Evolutionary conservation across 2,888 invertebrate genomes (phyloP).

Genomic region (Rhingia campestris): DNA sequence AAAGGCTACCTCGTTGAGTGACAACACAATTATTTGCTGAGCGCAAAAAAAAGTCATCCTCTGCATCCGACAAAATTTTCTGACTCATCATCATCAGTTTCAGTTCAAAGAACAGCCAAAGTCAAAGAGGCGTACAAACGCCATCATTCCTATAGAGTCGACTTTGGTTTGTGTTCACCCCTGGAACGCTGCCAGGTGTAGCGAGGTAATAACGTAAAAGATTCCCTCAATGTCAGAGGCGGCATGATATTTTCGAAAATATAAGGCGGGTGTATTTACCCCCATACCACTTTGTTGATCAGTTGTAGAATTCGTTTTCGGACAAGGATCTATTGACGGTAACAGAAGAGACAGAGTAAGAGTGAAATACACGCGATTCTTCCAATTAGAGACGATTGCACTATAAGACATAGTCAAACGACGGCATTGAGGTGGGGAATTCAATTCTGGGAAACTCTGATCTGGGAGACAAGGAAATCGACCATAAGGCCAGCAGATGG

Average conservation of each 20-base stretch:
- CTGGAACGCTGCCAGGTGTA: slow-evolving; percentile 17
- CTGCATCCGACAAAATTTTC: background rate
- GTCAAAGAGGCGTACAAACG: background rate
- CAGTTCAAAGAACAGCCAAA: background rate
- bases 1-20: background rate
- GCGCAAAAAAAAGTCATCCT: background rate
- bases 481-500: no score
- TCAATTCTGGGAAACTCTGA: no score
- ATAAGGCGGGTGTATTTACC: no score
- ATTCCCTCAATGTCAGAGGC: slow-evolving; percentile 29
- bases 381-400: no score
- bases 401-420: no score
- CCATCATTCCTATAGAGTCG: background rate
- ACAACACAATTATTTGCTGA: slow-evolving; percentile 3
- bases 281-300: no score
- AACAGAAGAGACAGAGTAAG: no score
- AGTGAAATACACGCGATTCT: no score
- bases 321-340: no score
- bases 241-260: slow-evolving; percentile 1
- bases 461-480: no score
- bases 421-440: no score
- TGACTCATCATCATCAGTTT: background rate
- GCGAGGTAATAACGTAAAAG: slow-evolving; percentile 23
- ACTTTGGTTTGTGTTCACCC: background rate
- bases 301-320: no score